Evolutionary conservation across 2,797 vertebrate species (phyloP).

Genomic region (Fringilla coelebs): DNA sequence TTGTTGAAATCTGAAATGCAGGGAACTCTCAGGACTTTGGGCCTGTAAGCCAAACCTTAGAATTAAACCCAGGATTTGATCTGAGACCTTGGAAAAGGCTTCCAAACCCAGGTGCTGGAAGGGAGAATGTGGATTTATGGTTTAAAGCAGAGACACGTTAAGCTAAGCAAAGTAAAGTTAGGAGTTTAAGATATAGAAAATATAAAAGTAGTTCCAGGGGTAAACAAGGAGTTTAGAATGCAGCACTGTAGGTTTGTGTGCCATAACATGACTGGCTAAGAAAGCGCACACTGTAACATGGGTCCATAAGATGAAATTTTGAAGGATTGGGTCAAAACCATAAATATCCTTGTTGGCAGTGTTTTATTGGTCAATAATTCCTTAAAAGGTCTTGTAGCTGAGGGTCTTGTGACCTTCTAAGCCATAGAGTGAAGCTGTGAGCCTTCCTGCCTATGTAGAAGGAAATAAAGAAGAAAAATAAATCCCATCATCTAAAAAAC

Average conservation of each 20-base stretch:
- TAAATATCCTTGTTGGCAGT: neutral
- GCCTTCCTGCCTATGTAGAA: neutral
- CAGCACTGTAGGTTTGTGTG: neutral
- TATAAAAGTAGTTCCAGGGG: neutral
- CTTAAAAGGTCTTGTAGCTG: neutral
- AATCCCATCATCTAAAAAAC: neutral
- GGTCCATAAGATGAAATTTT: neutral
- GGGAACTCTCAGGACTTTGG: neutral
- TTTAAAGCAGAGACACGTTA: neutral
- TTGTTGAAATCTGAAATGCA: neutral
- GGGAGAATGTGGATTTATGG: neutral
- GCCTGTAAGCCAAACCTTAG: neutral
- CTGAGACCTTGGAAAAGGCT: neutral
- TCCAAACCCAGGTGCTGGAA: neutral
- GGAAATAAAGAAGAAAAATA: neutral
- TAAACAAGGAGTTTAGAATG: neutral
- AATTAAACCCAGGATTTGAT: neutral
- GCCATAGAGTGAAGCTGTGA: neutral
- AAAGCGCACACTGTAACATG: neutral
- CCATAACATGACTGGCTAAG: neutral
- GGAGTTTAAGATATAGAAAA: neutral
- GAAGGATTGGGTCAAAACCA: neutral
- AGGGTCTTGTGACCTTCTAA: neutral
- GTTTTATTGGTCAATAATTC: neutral
- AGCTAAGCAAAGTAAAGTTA: neutral